These are phyloP conservation scores for Gallinago media DNA, from an alignment of 2,113 vertebrate species.

Conservation along the genomic window DNA sequence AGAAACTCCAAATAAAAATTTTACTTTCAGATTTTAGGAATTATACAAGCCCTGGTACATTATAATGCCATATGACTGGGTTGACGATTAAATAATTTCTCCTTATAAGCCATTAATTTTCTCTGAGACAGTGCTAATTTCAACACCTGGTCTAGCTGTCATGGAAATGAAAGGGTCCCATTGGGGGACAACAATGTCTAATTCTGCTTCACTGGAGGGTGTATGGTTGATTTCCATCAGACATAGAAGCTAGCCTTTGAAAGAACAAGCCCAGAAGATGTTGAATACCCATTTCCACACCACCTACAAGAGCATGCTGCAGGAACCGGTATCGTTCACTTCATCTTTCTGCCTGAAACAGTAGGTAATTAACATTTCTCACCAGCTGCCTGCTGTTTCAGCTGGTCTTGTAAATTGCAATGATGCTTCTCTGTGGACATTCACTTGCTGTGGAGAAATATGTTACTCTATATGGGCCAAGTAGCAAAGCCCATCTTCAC, in stretches of 20 bases:
- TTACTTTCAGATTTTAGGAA: not conserved
- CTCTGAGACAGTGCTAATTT: not conserved
- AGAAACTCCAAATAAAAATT: not conserved
- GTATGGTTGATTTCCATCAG: not conserved
- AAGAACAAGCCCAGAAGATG: not conserved
- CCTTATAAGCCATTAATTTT: not conserved
- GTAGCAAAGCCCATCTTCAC: not conserved
- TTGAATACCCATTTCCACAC: not conserved
- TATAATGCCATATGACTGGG: not conserved
- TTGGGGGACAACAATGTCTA: not conserved
- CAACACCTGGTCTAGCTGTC: not conserved
- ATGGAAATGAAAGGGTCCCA: not conserved
- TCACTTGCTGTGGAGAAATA: not conserved
- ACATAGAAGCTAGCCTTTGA: not conserved
- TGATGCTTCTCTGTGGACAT: not conserved
- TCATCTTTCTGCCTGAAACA: not conserved
- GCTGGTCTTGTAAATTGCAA: not conserved
- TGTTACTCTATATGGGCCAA: not conserved
- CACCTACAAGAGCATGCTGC: rapidly evolving
- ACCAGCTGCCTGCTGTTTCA: not conserved
- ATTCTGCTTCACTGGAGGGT: not conserved
- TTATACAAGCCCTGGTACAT: not conserved
- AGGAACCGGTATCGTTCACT: not conserved
- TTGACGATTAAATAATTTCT: not conserved
- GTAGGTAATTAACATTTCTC: not conserved